phyloP scores from a whole-genome alignment of 1,140 invertebrate genomes.

The Drosophila willistoni region DNA sequence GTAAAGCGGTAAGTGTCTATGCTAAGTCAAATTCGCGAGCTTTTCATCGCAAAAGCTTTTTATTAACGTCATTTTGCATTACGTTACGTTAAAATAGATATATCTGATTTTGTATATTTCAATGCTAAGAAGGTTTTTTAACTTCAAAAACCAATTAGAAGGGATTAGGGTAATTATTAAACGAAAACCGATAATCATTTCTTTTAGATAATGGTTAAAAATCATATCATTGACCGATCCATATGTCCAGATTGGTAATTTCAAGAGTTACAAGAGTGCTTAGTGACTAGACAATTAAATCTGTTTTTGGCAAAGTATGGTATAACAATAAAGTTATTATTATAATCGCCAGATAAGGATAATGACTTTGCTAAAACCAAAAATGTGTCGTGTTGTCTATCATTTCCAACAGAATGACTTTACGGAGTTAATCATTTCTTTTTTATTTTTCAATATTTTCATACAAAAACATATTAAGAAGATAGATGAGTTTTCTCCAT shows the following conservation, averaged over 20 bases:
- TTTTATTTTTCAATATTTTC: no score
- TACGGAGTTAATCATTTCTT: no score
- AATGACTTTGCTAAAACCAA: neutral
- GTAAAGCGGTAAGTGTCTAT: slow-evolving; percentile 88
- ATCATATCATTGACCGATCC: no score
- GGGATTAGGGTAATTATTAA: neutral
- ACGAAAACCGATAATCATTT: neutral
- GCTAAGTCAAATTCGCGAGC: neutral
- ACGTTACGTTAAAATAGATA: neutral
- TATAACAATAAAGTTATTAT: neutral
- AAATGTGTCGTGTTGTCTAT: neutral
- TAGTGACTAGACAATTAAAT: neutral
- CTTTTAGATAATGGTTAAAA: no score
- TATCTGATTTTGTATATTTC: no score
- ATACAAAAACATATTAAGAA: neutral
- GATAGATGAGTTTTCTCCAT: neutral
- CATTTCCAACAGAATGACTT: neutral
- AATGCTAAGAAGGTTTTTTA: no score
- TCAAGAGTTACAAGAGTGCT: neutral
- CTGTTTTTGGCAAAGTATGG: no score
- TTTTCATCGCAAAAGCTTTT: neutral
- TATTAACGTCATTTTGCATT: neutral
- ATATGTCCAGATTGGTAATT: no score
- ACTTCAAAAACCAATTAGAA: no score
- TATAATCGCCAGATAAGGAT: neutral